Evolutionary conservation across 2,113 vertebrate species (phyloP).

Genomic region (Forbesichthys papilliferus): DNA sequence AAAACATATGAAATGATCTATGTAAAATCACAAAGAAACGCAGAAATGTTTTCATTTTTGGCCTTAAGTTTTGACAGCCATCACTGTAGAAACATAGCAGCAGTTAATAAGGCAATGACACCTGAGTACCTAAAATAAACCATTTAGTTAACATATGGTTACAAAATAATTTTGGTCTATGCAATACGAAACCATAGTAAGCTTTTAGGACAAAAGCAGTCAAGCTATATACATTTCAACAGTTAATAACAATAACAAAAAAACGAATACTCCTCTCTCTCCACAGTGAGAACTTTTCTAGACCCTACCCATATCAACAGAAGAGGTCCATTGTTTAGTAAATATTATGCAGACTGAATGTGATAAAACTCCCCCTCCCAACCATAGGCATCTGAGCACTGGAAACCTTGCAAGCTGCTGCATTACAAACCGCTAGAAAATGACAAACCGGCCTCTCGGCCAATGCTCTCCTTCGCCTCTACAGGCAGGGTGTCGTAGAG

Average conservation of each 20-base stretch:
- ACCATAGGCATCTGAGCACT: constrained; percentile 11
- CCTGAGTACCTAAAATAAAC: constrained; percentile 63
- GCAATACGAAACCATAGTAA: constrained; percentile 17
- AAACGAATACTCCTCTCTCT: background rate
- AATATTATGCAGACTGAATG: constrained; percentile 11
- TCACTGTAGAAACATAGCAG: constrained; percentile 58
- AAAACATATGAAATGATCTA: background rate
- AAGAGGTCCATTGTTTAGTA: constrained; percentile 32
- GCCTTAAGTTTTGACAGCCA: constrained; percentile 42
- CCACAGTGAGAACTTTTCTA: constrained; percentile 12
- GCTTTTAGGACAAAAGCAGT: constrained; percentile 22
- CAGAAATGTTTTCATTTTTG: constrained; percentile 41
- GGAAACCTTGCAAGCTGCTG: background rate
- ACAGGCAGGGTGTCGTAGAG: constrained; percentile 92
- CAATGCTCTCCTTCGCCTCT: constrained; percentile 90
- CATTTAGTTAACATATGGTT: constrained; percentile 32
- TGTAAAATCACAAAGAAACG: constrained; percentile 21
- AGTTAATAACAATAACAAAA: constrained; percentile 22
- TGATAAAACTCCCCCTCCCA: background rate
- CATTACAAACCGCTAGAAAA: constrained; percentile 87
- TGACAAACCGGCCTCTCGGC: constrained; percentile 81
- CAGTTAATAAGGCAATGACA: constrained; percentile 73
- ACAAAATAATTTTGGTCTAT: constrained; percentile 47
- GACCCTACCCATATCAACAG: constrained; percentile 8
- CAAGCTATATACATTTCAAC: constrained; percentile 21